Evolutionary conservation across 2,888 invertebrate species (phyloP).

Genomic region (Melanchra persicariae): DNA sequence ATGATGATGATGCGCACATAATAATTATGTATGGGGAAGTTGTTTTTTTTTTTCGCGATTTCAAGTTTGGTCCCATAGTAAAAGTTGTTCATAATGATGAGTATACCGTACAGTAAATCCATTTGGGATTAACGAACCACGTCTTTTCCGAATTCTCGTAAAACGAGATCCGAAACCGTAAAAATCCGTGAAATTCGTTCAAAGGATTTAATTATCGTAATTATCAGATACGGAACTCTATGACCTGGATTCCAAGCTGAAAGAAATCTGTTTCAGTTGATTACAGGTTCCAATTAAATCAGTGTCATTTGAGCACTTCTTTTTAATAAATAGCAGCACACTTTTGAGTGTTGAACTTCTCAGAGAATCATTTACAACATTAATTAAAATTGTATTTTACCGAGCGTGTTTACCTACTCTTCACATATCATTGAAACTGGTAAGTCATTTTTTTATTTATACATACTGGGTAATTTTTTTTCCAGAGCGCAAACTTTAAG

Average conservation of each 20-base stretch:
- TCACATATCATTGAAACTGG: too few species aligned
- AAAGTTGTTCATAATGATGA: too few species aligned
- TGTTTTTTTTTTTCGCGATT: too few species aligned
- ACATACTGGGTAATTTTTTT: too few species aligned
- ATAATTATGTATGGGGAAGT: too few species aligned
- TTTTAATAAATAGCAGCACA: background rate
- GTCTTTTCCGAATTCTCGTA: background rate
- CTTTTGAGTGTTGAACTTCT: background rate
- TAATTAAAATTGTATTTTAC: too few species aligned
- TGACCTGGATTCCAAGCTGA: conserved; percentile 1
- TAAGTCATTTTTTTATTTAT: too few species aligned
- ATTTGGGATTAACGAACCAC: background rate
- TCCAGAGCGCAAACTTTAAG: too few species aligned
- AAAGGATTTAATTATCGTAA: conserved; percentile 32
- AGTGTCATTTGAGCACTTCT: background rate
- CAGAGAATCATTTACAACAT: background rate
- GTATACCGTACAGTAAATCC: background rate
- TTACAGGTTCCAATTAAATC: background rate
- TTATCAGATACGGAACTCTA: background rate
- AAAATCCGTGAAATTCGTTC: conserved; percentile 14
- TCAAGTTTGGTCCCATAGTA: too few species aligned
- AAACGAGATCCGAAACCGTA: background rate
- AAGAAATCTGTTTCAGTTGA: background rate
- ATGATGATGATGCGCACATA: too few species aligned
- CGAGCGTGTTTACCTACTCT: too few species aligned